Evolutionary conservation across 2,113 vertebrate genomes (phyloP), one percentile per base, ranked within the genome.

Genomic region (Pseudorectes ferrugineus): DNA sequence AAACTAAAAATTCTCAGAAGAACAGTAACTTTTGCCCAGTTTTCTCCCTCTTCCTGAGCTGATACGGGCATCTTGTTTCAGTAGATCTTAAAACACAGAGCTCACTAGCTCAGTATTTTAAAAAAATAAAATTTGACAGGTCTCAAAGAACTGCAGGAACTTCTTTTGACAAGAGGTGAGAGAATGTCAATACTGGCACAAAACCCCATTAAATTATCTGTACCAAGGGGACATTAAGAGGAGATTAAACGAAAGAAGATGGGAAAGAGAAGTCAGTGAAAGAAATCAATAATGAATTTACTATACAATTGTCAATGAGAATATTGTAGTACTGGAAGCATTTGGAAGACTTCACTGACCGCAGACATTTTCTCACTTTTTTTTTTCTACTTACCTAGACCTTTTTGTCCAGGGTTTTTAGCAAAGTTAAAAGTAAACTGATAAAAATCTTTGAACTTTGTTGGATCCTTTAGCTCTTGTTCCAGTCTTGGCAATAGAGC

Each of bases 391-490:
- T 98, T 98, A 99, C 99, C 99, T 97, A 99, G 97, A 93, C 99
- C 99, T 96, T 99, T 99, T 92, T 99, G 99, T 93, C 99, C 99
- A 54, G 98, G 99, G 93, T 99, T 99, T 98, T 99, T 99, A 95
- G 99, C 99, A 97, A 99, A 99, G 94, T 99, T 99, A 97, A 99
- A 99, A 85, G 99, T 99, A 97, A 99, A 99, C 94, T 99, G 99
- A 97, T 99, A 99, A 96, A 99, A 99, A 90, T 99, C 99, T 97
- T 99, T 99, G 96, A 99, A 99, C 92, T 99, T 99, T 51, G 96
- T 97, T 38, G 98, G 96, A 91, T 99, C 99, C 98, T 99, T 99
- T 33, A 99, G 98, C 92, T 99, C 99, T 96, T 99, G 99, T 94
- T 99, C 99, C 97, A 99, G 94, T 91, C 98, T 98, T 54, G 99